These are phyloP conservation scores for Amblyornis subalaris DNA, from an alignment of 2,113 vertebrate species.

Conservation along the genomic window DNA sequence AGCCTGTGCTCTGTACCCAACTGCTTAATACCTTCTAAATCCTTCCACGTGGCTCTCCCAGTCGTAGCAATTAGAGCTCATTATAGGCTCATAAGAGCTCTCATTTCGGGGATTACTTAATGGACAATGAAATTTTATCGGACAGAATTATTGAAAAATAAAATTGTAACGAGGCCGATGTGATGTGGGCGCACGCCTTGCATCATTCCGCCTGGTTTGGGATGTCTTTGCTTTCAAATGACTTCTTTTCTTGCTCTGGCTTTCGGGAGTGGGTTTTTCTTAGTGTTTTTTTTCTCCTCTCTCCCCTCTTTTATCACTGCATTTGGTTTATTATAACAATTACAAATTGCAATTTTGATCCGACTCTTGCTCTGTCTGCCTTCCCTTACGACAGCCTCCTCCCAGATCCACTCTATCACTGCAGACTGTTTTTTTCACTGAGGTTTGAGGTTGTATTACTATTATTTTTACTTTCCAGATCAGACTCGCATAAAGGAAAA, in stretches of 20 bases:
- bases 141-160: constrained; percentile 95
- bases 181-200: constrained; percentile 78
- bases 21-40: constrained; percentile 97
- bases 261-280: neutral
- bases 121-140: constrained; percentile 97
- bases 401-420: neutral
- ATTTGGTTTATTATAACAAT: constrained; percentile 86
- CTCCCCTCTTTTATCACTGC: constrained; percentile 51
- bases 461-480: neutral
- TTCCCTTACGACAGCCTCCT: neutral
- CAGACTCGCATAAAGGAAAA: neutral
- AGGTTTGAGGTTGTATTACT: neutral
- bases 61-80: constrained; percentile 98
- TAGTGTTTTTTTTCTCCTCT: accelerated
- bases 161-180: constrained; percentile 80
- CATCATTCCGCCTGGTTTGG: constrained; percentile 81
- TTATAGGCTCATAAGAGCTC: constrained; percentile 99
- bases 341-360: constrained; percentile 78
- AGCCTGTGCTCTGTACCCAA: constrained; percentile 95
- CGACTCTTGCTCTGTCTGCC: constrained; percentile 54
- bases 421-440: neutral
- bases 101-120: constrained; percentile 98
- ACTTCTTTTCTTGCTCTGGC: constrained; percentile 41
- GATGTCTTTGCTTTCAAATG: constrained; percentile 60
- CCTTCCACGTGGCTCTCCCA: constrained; percentile 99